Evolutionary conservation across 2,113 vertebrate species (phyloP).

Genomic region (Phasianus colchicus): DNA sequence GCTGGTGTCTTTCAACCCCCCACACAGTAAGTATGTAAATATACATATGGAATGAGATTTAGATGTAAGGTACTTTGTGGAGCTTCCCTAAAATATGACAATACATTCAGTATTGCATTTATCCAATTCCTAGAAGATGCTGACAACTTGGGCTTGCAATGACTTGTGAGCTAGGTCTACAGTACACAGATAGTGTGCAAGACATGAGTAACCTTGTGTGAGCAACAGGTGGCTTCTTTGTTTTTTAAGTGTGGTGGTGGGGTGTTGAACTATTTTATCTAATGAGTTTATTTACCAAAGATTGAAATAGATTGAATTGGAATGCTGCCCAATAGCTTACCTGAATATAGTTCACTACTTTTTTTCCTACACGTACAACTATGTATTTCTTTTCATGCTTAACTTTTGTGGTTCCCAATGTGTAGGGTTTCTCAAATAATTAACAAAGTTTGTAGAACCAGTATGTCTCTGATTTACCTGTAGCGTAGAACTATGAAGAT

Average conservation of each 20-base stretch:
- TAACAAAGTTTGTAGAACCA: not conserved
- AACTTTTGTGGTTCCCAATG: not conserved
- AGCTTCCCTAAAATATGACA: not conserved
- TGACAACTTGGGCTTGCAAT: not conserved
- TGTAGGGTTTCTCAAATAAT: not conserved
- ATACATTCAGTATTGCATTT: not conserved
- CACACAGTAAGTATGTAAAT: not conserved
- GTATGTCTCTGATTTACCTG: not conserved
- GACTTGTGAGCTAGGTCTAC: not conserved
- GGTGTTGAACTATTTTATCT: not conserved
- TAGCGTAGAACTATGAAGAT: not conserved
- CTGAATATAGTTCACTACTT: not conserved
- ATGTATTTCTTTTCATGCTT: not conserved
- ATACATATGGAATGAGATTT: not conserved
- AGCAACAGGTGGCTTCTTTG: not conserved
- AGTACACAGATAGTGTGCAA: not conserved
- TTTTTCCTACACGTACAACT: not conserved
- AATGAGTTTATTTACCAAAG: not conserved
- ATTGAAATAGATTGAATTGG: not conserved
- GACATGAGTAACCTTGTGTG: not conserved
- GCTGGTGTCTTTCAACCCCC: not conserved
- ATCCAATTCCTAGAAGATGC: not conserved
- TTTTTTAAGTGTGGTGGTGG: not conserved
- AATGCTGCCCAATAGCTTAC: not conserved
- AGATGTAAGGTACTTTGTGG: not conserved